Evolutionary conservation across 2,888 invertebrate species (phyloP), one percentile per base, ranked within the genome.

Genomic region (Meganola albula): DNA sequence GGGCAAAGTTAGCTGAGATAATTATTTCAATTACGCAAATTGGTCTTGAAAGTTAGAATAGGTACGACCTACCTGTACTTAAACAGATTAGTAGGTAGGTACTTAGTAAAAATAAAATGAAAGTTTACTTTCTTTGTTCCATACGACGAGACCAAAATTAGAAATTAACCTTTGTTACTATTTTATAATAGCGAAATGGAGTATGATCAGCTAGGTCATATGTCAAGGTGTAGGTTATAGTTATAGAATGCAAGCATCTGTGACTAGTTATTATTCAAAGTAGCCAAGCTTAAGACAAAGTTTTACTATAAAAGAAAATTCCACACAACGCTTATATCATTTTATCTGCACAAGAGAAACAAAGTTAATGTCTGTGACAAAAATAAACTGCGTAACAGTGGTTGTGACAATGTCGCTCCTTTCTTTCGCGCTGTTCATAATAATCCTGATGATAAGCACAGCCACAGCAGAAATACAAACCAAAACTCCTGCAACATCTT

Each of bases 161-260:
- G 44, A 48, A 47, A 44, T 55, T 45, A 56, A 52, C 51, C 53
- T 57, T 63, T 53, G 45, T 45, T 44, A 41, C 34, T 44, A 42
- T 47, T 42, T 43, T 27, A 23, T 53, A 58, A 58, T 55, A 63
- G 63, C 55, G 53, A 63, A 64, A 69, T 66, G 63, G 62, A 52
- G 34, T 54, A 48, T 71, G 75, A 77, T 74, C 56, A 78, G 77
- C 64, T 77, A 55, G 84, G 83, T 82, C 82, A 77, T 77, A 74
- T 83, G 83, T 84, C 83, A 83, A 74, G 74, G 74, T 54, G n/a
- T n/a, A 58, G 67, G 48, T 47, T 53, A 53, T 50, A n/a, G n/a
- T n/a, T n/a, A n/a, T 51, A 40, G 49, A 42, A 49, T 44, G 31
- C 34, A 45, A 51, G 30, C 48, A 37, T 42, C 49, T 55, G 57